Evolutionary conservation across 2,888 invertebrate genomes (phyloP).

Genomic region (Drosophila emarginata): DNA sequence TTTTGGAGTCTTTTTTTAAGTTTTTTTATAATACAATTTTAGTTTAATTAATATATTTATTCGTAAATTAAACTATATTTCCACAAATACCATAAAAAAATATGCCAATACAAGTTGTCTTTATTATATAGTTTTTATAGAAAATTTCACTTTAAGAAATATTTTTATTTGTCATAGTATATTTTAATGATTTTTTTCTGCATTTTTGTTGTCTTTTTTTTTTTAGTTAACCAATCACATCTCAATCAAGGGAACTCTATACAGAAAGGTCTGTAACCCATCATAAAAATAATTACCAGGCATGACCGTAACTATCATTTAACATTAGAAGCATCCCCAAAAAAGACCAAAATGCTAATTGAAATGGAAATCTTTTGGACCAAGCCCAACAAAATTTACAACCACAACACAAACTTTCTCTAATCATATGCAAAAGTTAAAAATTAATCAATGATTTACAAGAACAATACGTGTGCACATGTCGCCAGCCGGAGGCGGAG

Average conservation of each 20-base stretch:
- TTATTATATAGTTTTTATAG: too few species aligned
- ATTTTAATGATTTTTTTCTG: too few species aligned
- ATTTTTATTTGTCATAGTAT: too few species aligned
- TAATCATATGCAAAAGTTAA: slow-evolving; percentile 75
- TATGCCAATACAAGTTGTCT: too few species aligned
- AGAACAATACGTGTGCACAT: slow-evolving; percentile 76
- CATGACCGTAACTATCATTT: slow-evolving; percentile 39
- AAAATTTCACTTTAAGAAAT: too few species aligned
- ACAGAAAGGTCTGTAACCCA: slow-evolving; percentile 26
- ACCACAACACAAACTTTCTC: slow-evolving; percentile 51
- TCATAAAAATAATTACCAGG: slow-evolving; percentile 30
- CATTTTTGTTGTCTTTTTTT: too few species aligned
- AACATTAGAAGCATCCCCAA: slow-evolving; percentile 9
- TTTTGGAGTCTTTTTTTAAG: too few species aligned
- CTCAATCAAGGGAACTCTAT: slow-evolving; percentile 4
- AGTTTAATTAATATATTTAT: too few species aligned
- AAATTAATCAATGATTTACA: slow-evolving; percentile 81
- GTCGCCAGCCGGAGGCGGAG: slow-evolving; percentile 55
- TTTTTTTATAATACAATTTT: too few species aligned
- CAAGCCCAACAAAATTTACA: slow-evolving; percentile 13
- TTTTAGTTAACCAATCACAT: background rate
- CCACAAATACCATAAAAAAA: too few species aligned
- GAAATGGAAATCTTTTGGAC: slow-evolving; percentile 27
- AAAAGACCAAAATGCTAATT: slow-evolving; percentile 36
- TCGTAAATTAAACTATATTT: too few species aligned